Base-by-base conservation (phyloP, 2,113 vertebrate species). In the Podarcis muralis region DNA sequence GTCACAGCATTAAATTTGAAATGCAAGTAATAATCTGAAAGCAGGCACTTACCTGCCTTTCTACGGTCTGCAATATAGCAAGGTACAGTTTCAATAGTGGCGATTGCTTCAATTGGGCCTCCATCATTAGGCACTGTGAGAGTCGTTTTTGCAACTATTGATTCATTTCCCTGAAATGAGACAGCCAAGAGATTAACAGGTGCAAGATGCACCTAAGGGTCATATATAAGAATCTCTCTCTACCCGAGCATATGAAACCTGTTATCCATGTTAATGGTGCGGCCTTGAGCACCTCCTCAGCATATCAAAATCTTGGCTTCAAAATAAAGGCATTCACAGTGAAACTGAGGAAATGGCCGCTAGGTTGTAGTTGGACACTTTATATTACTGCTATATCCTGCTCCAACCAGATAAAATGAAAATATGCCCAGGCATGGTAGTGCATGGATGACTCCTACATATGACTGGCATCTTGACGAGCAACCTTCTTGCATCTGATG, bases 61-160 rank as follows among this genome's bases (percentile, higher is more conserved):
- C 98, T 97, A 43, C 94, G 97, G 92, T 97, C 99, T 90, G 97
- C 98, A 22, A 96, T 97, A 95, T 97, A 97, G 1, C 96, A 98
- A 1, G 99, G 98, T 89, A 99, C 92, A 0, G 98, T 97, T 93
- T 99, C 98, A 88, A 99, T 98, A 77, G 98, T 99, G 3, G 99
- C 98, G 37, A 99, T 92, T 0, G 99, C 98, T 94, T 99, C 99
- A 40, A 99, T 98, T 5, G 98, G 97, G 23, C 99, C 99, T 6
- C 99, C 99, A 84, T 98, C 95, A 0, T 82, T 95, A 62, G 99
- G 98, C 53, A 99, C 98, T 15, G 96, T 99, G 87, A 99, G 93
- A 20, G 98, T 99, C 68, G 99, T 99, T 96, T 98, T 99, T 25
- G 99, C 98, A 82, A 99, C 97, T 57, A 99, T 97, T 80, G 98